phyloP scores from a whole-genome alignment of 1,140 invertebrate genomes.

The Zaprionus ornatus region DNA sequence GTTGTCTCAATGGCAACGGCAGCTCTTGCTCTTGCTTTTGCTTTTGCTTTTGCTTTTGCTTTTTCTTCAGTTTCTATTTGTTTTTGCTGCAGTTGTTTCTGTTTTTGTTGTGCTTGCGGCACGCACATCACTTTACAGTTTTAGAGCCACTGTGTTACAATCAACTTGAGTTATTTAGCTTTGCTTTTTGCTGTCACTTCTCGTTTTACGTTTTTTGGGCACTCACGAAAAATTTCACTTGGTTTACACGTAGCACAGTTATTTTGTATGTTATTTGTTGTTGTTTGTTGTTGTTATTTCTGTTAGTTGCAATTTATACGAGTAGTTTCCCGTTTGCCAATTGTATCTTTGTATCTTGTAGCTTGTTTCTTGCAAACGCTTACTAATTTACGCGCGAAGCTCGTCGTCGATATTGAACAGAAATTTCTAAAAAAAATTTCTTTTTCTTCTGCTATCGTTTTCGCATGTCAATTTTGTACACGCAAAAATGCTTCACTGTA shows the following conservation, averaged over 20 bases:
- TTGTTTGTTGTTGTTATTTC: conserved; percentile 20
- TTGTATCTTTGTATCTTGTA: conserved; percentile 8
- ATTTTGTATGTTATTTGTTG: conserved; percentile 23
- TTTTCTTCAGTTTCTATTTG: conserved; percentile 6
- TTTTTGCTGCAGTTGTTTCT: conserved; percentile 10
- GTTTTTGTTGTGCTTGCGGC: conserved; percentile 37
- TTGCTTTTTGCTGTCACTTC: conserved; percentile 17
- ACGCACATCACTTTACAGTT: conserved; percentile 77
- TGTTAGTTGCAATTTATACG: conserved; percentile 46
- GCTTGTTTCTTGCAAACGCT: conserved; percentile 80
- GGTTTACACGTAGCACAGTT: conserved; percentile 49
- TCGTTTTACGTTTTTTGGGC: conserved; percentile 25
- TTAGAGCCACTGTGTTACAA: conserved; percentile 57
- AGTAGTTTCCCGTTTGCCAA: background rate
- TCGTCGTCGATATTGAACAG: conserved; percentile 55
- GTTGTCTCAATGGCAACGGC: conserved; percentile 9
- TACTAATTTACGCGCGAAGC: conserved; percentile 75
- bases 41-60: conserved; percentile 14
- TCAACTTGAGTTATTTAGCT: conserved; percentile 11
- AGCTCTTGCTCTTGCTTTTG: conserved; percentile 43
- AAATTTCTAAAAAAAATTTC: conserved; percentile 64
- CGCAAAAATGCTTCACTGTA: conserved; percentile 32
- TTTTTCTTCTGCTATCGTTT: conserved; percentile 46
- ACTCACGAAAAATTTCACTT: conserved; percentile 67
- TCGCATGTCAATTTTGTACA: conserved; percentile 32